Percentiles rank a stretch among this genome's conserved stretches.
Evolutionary conservation across 2,113 vertebrate genomes (phyloP).

Genomic region (Corythaixoides concolor): DNA sequence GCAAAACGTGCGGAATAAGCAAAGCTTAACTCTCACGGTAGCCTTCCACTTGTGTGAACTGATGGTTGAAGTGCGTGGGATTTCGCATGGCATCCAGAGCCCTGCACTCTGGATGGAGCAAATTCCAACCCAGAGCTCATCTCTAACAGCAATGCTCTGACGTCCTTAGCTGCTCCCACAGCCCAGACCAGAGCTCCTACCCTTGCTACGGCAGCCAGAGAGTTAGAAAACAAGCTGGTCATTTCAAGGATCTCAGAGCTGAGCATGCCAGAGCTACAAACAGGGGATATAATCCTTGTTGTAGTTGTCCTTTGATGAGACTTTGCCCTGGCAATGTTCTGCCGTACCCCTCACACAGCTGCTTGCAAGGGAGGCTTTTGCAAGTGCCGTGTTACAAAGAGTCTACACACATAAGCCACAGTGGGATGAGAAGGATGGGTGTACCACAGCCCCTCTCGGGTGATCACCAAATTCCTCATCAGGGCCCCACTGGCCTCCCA

Average conservation of each 20-base stretch:
- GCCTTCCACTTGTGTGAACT: background rate
- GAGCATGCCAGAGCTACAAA: background rate
- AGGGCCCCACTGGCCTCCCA: background rate
- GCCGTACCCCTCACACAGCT: background rate
- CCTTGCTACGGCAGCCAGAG: background rate
- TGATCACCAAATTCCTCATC: background rate
- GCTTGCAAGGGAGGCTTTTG: background rate
- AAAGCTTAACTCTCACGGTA: background rate
- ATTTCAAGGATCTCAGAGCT: background rate
- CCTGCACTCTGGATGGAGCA: background rate
- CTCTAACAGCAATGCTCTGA: background rate
- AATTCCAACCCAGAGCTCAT: background rate
- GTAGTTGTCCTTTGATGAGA: background rate
- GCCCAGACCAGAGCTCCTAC: background rate
- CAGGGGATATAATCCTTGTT: background rate
- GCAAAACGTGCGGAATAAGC: constrained; percentile 19
- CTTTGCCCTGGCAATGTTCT: background rate
- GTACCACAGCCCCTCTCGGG: background rate
- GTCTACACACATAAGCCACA: rapidly evolving
- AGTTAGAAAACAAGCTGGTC: rapidly evolving
- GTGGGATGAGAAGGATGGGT: background rate
- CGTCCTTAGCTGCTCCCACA: background rate
- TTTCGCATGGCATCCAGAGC: background rate
- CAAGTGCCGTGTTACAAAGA: background rate
- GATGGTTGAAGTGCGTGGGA: background rate